These are phyloP conservation scores for Luperina testacea DNA, from an alignment of 2,888 invertebrate genomes.

Conservation along the genomic window DNA sequence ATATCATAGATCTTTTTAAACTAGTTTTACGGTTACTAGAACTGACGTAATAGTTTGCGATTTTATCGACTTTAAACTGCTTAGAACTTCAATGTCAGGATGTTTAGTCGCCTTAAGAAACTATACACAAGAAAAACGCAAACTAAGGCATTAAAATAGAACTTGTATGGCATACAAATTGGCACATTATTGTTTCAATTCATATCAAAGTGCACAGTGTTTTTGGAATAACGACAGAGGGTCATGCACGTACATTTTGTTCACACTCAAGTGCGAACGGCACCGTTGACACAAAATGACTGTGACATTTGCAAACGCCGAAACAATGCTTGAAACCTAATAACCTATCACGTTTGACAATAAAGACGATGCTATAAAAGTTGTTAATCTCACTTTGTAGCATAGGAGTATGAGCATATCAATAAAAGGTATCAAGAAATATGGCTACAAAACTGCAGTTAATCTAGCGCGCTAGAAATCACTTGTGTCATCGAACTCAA, in stretches of 20 bases:
- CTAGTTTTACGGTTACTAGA: constrained; percentile 49
- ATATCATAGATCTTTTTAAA: constrained; percentile 45
- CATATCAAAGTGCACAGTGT: constrained; percentile 20
- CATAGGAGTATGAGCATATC: background rate
- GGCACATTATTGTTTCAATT: constrained; percentile 17
- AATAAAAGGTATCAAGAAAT: constrained; percentile 15
- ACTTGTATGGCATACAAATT: constrained; percentile 19
- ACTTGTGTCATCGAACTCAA: background rate
- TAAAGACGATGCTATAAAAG: constrained; percentile 47
- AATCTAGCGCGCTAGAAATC: background rate
- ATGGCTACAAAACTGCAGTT: background rate
- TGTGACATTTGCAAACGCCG: constrained; percentile 27
- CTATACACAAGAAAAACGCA: background rate
- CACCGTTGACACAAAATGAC: constrained; percentile 15
- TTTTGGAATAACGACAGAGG: constrained; percentile 26
- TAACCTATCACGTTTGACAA: constrained; percentile 61
- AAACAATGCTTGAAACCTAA: constrained; percentile 46
- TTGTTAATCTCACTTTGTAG: constrained; percentile 9
- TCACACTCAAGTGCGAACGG: constrained; percentile 36
- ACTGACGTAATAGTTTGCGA: constrained; percentile 39
- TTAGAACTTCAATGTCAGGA: constrained; percentile 16
- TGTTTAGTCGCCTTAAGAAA: background rate
- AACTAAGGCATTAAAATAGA: constrained; percentile 17
- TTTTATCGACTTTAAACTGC: constrained; percentile 12
- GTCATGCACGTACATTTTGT: constrained; percentile 11